phyloP scores from a whole-genome alignment of 1,140 invertebrate species.

The Rhyzopertha dominica region DNA sequence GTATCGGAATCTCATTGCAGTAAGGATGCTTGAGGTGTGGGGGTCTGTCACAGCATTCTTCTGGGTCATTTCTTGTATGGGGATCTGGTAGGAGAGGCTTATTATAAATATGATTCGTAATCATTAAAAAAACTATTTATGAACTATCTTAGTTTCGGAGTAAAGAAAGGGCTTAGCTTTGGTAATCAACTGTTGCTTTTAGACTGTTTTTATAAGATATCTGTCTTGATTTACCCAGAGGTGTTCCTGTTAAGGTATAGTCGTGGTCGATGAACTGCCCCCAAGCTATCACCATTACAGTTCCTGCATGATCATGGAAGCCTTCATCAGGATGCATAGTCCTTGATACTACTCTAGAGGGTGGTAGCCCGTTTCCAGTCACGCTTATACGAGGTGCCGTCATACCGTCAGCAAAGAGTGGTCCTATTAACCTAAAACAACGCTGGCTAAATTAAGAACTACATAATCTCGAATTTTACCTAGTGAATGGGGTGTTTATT shows the following conservation, averaged over 20 bases:
- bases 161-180: too few relatives aligned
- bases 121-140: too few relatives aligned
- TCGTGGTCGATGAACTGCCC: slow-evolving; percentile 95
- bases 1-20: slow-evolving; percentile 85
- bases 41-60: slow-evolving; percentile 78
- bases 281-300: slow-evolving; percentile 89
- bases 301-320: slow-evolving; percentile 89
- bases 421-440: slow-evolving; percentile 62
- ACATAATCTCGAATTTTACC: slow-evolving; percentile 48
- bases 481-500: slow-evolving; percentile 75
- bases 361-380: slow-evolving; percentile 68
- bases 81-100: slow-evolving; percentile 56
- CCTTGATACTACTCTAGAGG: slow-evolving; percentile 77
- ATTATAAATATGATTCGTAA: background rate
- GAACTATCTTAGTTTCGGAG: too few relatives aligned
- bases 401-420: slow-evolving; percentile 75
- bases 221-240: slow-evolving; percentile 62
- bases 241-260: slow-evolving; percentile 81
- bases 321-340: slow-evolving; percentile 89
- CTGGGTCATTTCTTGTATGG: slow-evolving; percentile 77
- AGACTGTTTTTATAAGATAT: too few relatives aligned
- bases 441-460: too few relatives aligned
- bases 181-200: too few relatives aligned
- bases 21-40: slow-evolving; percentile 79
- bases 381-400: slow-evolving; percentile 72